Evolutionary conservation across 2,888 invertebrate species (phyloP), one percentile per base, ranked within the genome.

Genomic region (Arrhopalites spinosus): DNA sequence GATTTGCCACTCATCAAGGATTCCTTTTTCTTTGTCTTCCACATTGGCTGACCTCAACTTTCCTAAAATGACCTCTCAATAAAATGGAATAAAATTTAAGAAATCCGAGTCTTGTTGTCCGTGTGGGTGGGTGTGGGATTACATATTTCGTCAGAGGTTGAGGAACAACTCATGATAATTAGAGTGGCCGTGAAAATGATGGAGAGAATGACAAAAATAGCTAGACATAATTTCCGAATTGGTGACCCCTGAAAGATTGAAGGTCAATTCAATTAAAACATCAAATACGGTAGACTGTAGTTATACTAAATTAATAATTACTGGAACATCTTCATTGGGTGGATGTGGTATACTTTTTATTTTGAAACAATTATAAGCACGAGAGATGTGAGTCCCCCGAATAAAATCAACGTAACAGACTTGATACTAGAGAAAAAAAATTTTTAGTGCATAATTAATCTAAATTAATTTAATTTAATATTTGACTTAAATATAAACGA

Each of bases 331-430:
- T 29, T 70, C 53, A 59, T 45, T 73, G 0, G 36, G 17, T 53
- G 43, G 23, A 47, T 53, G 36, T 66, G 68, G 64, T 11, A 30
- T 50, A 25, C 36, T 43, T 45, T 64, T 63, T 66, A 78, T 15
- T 76, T 36, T 1, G 71, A 45, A 43, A 71, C 70, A 7, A 75
- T 63, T 73, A 50, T 80, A 80, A 25, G 78, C 59, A 3, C 80
- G 36, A 0, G 80, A 78, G 3, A 73, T 17, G 13, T 15, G 11
- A 8, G 53, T 47, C 1, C 78, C 80, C 11, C 69, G 75, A 1
- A 80, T 67, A 72, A 78, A 80, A 72, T 80, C 80, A 17, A 75
- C 74, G 66, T 78, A 80, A 53, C 80, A 80, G 13, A 80, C 75
- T 72, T 68, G 72, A 36, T 77, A 80, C 80, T 80, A 45, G 20